Conservation (phyloP, 2,888 invertebrate species). For the Nipponacmea schrenckii region DNA sequence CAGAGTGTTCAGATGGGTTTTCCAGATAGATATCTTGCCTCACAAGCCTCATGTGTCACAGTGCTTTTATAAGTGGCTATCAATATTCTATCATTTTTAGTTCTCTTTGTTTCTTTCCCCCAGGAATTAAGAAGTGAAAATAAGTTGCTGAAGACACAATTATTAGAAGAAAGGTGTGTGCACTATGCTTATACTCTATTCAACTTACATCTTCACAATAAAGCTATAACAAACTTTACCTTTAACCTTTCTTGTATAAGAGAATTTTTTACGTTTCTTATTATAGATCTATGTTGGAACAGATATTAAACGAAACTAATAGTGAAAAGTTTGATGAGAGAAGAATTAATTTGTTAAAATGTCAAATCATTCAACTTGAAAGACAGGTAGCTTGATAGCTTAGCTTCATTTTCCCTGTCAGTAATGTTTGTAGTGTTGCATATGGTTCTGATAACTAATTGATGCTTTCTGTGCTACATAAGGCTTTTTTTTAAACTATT, state of each 20-base stretch:
- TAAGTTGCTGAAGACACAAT: not conserved
- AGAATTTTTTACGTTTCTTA: not conserved
- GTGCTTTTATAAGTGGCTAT: no score
- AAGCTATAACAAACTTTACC: no score
- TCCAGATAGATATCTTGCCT: no score
- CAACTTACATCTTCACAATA: no score
- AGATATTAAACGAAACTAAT: constrained; percentile 52
- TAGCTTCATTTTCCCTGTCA: not conserved
- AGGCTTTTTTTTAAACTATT: not conserved
- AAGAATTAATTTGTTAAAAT: constrained; percentile 59
- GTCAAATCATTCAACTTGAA: constrained; percentile 63
- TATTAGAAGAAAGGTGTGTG: not conserved
- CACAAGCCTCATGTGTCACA: no score
- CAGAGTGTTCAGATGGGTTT: no score
- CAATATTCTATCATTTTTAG: not conserved
- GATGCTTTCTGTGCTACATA: not conserved
- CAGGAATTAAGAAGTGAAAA: not conserved
- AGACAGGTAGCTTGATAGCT: constrained; percentile 52
- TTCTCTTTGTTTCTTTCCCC: not conserved
- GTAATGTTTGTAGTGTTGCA: no score
- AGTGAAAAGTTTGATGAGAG: constrained; percentile 65
- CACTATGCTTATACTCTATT: no score
- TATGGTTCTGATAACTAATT: no score
- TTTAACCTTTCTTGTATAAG: not conserved
- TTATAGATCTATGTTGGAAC: constrained; percentile 50